These are phyloP conservation scores for Scyliorhinus canicula DNA, from an alignment of 2,797 vertebrate species.

Conservation along the genomic window DNA sequence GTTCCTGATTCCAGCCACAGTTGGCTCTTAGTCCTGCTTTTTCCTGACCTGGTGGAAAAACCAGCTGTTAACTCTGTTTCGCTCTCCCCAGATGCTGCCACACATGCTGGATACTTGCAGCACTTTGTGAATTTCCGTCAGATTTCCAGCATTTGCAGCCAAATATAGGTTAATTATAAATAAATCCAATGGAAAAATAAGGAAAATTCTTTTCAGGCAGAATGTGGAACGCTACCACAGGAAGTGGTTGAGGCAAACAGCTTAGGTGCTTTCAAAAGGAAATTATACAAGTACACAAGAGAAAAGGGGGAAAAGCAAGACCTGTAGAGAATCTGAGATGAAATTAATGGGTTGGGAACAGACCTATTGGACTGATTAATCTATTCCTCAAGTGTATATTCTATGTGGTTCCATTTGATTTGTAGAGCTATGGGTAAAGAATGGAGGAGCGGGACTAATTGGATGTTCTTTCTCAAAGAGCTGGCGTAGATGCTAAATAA, in stretches of 20 bases:
- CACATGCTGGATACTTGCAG: not conserved
- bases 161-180: not conserved
- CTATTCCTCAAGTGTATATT: not conserved
- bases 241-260: not conserved
- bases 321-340: not conserved
- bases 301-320: not conserved
- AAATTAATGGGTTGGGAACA: not conserved
- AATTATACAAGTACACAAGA: not conserved
- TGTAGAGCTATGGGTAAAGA: not conserved
- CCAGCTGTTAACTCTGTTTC: too few relatives aligned
- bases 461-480: not conserved
- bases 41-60: too few relatives aligned
- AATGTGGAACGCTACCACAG: not conserved
- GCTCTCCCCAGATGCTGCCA: too few relatives aligned
- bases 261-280: not conserved
- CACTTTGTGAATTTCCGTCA: too few relatives aligned
- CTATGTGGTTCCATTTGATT: not conserved
- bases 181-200: not conserved
- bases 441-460: not conserved
- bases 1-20: not conserved
- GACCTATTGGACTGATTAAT: not conserved
- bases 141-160: too few relatives aligned
- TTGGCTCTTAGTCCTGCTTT: not conserved
- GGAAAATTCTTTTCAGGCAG: not conserved
- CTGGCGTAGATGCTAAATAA: not conserved